These are phyloP conservation scores for Athetis lepigone DNA, from an alignment of 2,888 invertebrate genomes.

Conservation along the genomic window DNA sequence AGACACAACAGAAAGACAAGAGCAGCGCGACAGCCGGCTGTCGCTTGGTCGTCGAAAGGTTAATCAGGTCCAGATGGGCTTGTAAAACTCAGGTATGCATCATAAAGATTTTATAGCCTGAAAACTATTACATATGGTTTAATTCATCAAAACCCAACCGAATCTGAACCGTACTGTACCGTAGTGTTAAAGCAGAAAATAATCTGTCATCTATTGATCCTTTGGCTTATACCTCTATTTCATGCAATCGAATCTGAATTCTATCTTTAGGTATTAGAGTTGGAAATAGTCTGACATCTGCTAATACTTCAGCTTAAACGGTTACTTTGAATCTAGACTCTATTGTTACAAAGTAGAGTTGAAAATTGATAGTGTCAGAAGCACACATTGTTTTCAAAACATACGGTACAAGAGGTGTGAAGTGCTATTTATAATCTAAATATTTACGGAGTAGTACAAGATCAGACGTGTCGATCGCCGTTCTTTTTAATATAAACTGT, in stretches of 20 bases:
- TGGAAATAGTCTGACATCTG: not conserved
- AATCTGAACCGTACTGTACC: too few species aligned
- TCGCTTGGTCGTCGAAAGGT: too few species aligned
- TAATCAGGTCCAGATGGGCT: too few species aligned
- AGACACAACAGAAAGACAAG: too few species aligned
- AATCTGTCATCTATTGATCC: too few species aligned
- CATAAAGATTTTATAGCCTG: conserved; percentile 19
- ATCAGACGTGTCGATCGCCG: conserved; percentile 38
- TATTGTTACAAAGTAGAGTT: not conserved
- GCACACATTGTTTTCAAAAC: conserved; percentile 27
- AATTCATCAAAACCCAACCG: too few species aligned
- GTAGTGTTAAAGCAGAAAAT: too few species aligned
- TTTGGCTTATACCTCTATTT: not conserved
- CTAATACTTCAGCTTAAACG: too few species aligned
- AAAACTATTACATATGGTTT: conserved; percentile 24
- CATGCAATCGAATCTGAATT: conserved; percentile 1
- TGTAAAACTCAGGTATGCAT: conserved; percentile 1
- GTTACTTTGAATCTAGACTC: conserved; percentile 4
- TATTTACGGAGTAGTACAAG: conserved; percentile 39
- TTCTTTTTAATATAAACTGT: conserved; percentile 29
- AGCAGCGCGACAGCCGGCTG: too few species aligned
- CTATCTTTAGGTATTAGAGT: not conserved
- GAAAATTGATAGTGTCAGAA: not conserved
- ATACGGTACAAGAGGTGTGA: conserved; percentile 28
- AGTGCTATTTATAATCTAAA: conserved; percentile 41